phyloP scores from a whole-genome alignment of 2,888 invertebrate species.

The Phyllotreta cruciferae region DNA sequence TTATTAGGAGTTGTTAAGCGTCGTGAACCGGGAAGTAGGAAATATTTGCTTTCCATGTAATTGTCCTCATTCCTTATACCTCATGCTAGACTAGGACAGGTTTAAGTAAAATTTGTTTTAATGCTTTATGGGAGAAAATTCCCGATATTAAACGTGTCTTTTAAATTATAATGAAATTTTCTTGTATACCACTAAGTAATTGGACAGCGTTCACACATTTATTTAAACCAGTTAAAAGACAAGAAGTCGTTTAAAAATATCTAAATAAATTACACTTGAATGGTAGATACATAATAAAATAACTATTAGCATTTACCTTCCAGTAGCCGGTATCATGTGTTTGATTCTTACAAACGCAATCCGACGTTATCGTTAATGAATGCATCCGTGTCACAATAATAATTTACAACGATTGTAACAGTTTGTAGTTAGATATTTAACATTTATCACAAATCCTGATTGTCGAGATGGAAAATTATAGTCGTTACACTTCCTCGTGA shows the following conservation, averaged over 20 bases:
- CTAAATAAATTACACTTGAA: no score
- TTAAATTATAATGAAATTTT: no score
- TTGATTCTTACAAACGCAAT: conserved; percentile 13
- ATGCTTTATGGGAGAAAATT: no score
- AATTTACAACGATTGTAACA: conserved; percentile 21
- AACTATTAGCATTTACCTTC: background rate
- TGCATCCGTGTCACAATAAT: conserved; percentile 26
- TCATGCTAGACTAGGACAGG: no score
- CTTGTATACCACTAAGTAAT: no score
- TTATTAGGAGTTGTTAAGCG: conserved; percentile 1
- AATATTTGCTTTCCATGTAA: background rate
- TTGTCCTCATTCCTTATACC: no score
- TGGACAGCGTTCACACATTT: no score
- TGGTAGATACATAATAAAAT: background rate
- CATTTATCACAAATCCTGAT: conserved; percentile 22
- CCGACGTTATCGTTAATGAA: conserved; percentile 12
- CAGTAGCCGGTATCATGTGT: conserved; percentile 16
- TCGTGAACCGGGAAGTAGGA: conserved; percentile 1
- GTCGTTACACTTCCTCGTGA: conserved; percentile 26
- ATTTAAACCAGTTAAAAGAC: no score
- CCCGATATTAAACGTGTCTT: no score
- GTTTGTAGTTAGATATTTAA: conserved; percentile 7
- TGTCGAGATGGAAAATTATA: conserved; percentile 17
- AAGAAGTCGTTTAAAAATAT: no score
- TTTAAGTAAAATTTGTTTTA: no score